Percentiles rank a stretch among this genome's conserved stretches.
phyloP scores from a whole-genome alignment of 2,113 vertebrate genomes.

The Neomonachus schauinslandi region DNA sequence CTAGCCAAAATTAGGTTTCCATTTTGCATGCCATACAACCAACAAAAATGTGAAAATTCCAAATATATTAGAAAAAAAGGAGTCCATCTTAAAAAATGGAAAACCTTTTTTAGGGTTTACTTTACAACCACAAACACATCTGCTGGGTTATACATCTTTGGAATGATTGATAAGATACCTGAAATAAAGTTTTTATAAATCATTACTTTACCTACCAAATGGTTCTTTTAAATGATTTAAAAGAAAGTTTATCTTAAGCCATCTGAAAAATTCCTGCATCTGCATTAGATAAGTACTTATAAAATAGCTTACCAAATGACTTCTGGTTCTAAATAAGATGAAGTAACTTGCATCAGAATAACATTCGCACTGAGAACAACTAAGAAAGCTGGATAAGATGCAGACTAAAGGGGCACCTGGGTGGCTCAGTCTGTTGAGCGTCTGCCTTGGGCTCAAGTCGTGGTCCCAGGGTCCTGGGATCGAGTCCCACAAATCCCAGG shows the following conservation, averaged over 20 bases:
- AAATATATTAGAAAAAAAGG: conserved; percentile 41
- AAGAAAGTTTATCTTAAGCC: neutral
- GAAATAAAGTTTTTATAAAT: conserved; percentile 4
- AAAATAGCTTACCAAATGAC: neutral
- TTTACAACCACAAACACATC: neutral
- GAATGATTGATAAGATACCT: neutral
- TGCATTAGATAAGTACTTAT: conserved; percentile 16
- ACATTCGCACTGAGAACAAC: neutral
- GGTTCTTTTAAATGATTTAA: neutral
- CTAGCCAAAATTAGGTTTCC: neutral
- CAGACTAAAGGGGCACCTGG: neutral
- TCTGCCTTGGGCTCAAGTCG: neutral
- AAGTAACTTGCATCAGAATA: neutral
- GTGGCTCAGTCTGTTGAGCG: neutral
- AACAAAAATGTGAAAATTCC: conserved; percentile 17
- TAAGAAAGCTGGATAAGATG: neutral
- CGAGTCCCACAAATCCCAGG: neutral
- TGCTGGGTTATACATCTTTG: neutral
- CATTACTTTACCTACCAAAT: neutral
- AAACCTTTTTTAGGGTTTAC: neutral
- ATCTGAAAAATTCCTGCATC: conserved; percentile 5
- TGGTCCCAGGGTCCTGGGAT: neutral
- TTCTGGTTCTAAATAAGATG: neutral
- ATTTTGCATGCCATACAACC: neutral
- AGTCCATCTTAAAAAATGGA: neutral